Conservation (phyloP, 2,888 invertebrate genomes). For the Abrostola triplasia region DNA sequence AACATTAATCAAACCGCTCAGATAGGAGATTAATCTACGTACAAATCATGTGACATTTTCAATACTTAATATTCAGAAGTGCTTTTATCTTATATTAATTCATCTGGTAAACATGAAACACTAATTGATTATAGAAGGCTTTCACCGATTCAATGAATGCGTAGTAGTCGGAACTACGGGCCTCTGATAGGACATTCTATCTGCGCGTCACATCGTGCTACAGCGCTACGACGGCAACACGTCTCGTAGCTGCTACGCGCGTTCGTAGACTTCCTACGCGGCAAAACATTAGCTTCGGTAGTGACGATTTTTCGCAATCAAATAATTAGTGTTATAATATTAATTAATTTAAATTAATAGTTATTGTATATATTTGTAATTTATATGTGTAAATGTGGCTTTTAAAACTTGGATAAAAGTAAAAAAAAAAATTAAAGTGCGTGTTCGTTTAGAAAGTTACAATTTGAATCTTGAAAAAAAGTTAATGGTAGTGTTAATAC, state of each 20-base stretch:
- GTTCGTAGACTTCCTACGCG: conserved; percentile 46
- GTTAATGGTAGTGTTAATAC: no score
- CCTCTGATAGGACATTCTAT: conserved; percentile 13
- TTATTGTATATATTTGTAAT: background rate
- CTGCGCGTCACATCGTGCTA: conserved; percentile 61
- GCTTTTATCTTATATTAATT: no score
- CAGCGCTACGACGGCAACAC: conserved; percentile 67
- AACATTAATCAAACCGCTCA: no score
- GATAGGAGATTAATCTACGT: no score
- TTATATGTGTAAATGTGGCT: no score
- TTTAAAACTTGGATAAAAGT: background rate
- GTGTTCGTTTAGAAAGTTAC: no score
- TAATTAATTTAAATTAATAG: background rate
- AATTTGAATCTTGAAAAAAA: no score
- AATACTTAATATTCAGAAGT: no score
- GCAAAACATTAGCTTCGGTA: conserved; percentile 16
- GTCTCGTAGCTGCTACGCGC: conserved; percentile 59
- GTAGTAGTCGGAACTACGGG: background rate
- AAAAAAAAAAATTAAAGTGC: background rate
- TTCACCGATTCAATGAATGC: background rate
- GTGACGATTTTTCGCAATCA: conserved; percentile 3
- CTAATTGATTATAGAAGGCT: no score
- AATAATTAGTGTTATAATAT: conserved; percentile 4
- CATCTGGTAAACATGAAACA: no score
- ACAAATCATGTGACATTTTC: no score